Evolutionary conservation across 2,888 invertebrate genomes (phyloP), one percentile per base, ranked within the genome.

Genomic region (Xestobium rufovillosum): DNA sequence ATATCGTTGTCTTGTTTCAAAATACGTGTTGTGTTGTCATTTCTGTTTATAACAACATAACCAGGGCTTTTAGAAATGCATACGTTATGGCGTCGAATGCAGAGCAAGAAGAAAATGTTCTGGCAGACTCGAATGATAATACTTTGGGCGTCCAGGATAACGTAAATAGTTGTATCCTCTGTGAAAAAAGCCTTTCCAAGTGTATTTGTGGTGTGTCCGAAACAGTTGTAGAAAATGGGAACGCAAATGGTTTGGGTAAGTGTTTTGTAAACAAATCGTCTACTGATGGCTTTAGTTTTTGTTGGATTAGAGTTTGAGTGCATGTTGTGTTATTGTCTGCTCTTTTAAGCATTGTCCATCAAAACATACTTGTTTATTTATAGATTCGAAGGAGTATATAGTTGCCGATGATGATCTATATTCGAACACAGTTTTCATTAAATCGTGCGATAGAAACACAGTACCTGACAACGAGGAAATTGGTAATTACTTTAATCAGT

Each of bases 1-100:
- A n/a, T n/a, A n/a, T n/a, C n/a, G n/a, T n/a, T n/a, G n/a, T n/a
- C n/a, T n/a, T n/a, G n/a, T n/a, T n/a, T 19, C n/a, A 19, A 19
- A 19, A 19, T 19, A 19, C n/a, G n/a, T 6, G 23, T 19, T 6
- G 23, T 19, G 23, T 19, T 19, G 23, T 31, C 26, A 12, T 32
- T 34, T 35, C 34, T 25, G 19, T 39, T 38, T 41, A 41, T 41
- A 43, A 43, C 43, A 43, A 23, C 34, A 27, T 36, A 40, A 43
- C 46, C 49, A 45, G 48, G 48, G 48, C 45, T 48, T 43, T 46
- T 39, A 42, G 44, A 41, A 43, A n/a, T n/a, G n/a, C n/a, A n/a
- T n/a, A 40, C 45, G 54, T 50, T 53, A 57, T 59, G 59, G 59
- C 59, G 59, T 59, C 59, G 42, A 53, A 55, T 42, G 56, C 57